Base-by-base conservation (phyloP, 2,113 vertebrate species). In the Ailuropoda melanoleuca region DNA sequence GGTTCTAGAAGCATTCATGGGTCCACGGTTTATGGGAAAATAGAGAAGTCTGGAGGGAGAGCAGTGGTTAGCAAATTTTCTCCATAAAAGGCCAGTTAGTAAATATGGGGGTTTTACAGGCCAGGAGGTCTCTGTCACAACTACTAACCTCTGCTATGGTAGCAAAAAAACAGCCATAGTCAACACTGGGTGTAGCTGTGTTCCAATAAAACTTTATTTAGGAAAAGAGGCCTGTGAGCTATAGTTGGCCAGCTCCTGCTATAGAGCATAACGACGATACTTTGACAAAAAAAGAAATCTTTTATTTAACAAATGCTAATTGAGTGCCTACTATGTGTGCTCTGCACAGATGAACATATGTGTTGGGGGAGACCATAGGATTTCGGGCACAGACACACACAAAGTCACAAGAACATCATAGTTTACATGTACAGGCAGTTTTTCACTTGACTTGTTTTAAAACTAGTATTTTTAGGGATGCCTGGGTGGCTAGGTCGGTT, bases 181-280 rank as follows among this genome's bases (percentile, higher is more conserved):
- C 80, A 88, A 74, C 56, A 29, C 8, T 68, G 66, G 7, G 18
- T 7, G 17, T 53, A 75, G 39, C 68, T 88, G 8, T 70, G 10
- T 55, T 72, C 48, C 37, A 53, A 39, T 72, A 87, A 83, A 87
- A 78, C n/a, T 93, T 83, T 26, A 48, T 48, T 85, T 85, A 70
- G n/a, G 31, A 90, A 82, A 91, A 90, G 58, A 90, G 37, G 34
- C 21, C 21, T 89, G 31, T 34, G 37, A 39, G 46, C 77, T 75
- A 1, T 13, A 60, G 48, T 75, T 55, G 84, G 29, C 37, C 64
- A 37, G 18, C 8, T 62, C 17, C 70, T 58, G 21, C 8, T 83
- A 50, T 31, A 70, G 17, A 93, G 23, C 12, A 66, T 78, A 14
- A 66, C 29, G 17, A 56, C 26, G 46, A 74, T 77, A 24, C 10